Base-by-base conservation (phyloP, 2,888 invertebrate genomes). In the Rosalia funebris region DNA sequence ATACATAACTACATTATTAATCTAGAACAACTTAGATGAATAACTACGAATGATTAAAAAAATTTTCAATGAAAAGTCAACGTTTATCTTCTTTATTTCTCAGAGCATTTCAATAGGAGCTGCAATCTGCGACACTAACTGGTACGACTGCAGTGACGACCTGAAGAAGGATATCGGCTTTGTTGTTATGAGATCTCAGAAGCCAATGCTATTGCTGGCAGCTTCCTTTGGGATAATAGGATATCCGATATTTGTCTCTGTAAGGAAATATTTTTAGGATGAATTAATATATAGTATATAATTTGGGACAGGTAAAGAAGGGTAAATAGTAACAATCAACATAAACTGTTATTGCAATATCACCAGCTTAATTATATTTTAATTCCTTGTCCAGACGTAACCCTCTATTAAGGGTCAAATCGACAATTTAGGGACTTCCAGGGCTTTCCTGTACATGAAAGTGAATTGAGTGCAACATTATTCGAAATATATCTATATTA, bases 161-260 rank as follows among this genome's bases (percentile, higher is more conserved):
- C 10, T 63, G 32, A 50, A 44, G 41, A 53, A 15, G n/a, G 63
- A 63, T 41, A 57, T 63, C 20, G 17, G 48, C n/a, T 57, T 63
- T 20, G 63, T 63, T 2, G 19, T 63, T 4, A 60, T 48, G 50
- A 57, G 60, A 15, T 60, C 60, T 15, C 25, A 16, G 9, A 46
- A 12, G 10, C 45, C 20, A 10, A 57, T 63, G 63, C 10, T 44
- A 14, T 12, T 63, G 9, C 46, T 37, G 44, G 63, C 63, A 1
- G 54, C 60, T 12, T 53, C 63, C 0, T 63, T 63, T 45, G 63
- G 64, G 5, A 19, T 58, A 11, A 64, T 64, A 61, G 48, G 57
- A 16, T 55, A 58, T 34, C 39, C 56, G 2, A 55, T 61, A 58
- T 52, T 64, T 55, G 31, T 64, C 16, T 61, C 48, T 19, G 63